Evolutionary conservation across 2,797 vertebrate genomes (phyloP).

Genomic region (Rhinoraja longicauda): DNA sequence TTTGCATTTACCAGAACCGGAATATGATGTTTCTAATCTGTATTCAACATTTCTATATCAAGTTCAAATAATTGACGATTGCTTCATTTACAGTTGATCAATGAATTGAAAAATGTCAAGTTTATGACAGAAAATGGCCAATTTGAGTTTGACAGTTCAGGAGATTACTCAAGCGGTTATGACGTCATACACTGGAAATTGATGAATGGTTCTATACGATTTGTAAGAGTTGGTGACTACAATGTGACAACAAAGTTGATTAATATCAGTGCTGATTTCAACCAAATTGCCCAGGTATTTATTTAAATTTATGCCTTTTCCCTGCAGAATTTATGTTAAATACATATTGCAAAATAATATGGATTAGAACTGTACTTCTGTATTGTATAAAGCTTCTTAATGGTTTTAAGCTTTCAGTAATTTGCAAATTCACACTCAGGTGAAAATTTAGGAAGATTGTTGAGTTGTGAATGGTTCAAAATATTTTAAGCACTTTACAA

Average conservation of each 20-base stretch:
- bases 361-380: not conserved
- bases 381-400: not conserved
- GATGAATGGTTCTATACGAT: not conserved
- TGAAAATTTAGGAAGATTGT: not conserved
- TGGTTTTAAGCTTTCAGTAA: not conserved
- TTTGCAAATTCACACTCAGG: not conserved
- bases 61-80: slow-evolving; percentile 7
- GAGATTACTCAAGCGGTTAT: slow-evolving; percentile 27
- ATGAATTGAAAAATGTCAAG: not conserved
- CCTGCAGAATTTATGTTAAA: too few relatives aligned
- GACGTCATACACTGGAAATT: not conserved
- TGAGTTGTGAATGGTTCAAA: not conserved
- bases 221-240: not conserved
- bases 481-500: not conserved
- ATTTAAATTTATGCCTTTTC: not conserved
- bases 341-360: not conserved
- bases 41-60: not conserved
- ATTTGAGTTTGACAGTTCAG: slow-evolving; percentile 27
- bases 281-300: not conserved
- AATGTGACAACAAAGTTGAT: not conserved
- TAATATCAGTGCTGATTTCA: not conserved
- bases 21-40: not conserved
- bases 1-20: not conserved
- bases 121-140: not conserved
- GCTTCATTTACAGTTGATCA: slow-evolving; percentile 15